Conservation (phyloP, 2,113 vertebrate species). For the Aptenodytes patagonicus region DNA sequence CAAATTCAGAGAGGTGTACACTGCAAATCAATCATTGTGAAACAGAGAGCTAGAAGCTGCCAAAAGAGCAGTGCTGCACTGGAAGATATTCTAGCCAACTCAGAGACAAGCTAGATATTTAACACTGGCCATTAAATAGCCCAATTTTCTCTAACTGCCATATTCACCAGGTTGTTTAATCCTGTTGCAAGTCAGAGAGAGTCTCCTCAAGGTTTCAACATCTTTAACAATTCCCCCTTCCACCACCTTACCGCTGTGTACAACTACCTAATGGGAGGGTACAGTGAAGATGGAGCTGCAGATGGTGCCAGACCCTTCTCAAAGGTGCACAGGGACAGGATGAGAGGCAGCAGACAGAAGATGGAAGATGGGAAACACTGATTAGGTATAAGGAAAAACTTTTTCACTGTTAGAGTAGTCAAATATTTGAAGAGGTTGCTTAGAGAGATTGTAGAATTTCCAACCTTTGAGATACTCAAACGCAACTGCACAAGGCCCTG, state of each 20-base stretch:
- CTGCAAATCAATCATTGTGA: background rate
- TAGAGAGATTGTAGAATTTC: background rate
- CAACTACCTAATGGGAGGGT: background rate
- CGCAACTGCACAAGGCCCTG: background rate
- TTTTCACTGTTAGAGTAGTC: background rate
- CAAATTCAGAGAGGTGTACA: background rate
- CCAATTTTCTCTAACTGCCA: background rate
- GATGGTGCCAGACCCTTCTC: background rate
- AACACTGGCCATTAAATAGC: background rate
- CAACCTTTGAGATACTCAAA: background rate
- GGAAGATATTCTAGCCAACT: background rate
- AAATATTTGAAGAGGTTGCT: background rate
- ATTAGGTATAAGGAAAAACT: background rate
- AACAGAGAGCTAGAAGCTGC: background rate
- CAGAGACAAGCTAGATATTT: background rate
- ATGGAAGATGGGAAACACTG: background rate
- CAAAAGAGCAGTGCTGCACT: background rate
- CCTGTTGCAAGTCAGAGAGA: background rate
- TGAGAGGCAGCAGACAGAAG: background rate
- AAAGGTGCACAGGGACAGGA: background rate
- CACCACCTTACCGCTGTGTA: background rate
- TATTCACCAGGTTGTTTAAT: background rate
- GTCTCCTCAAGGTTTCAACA: background rate
- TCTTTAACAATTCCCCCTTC: background rate
- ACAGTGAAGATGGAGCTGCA: background rate